Base-by-base conservation (phyloP, 2,113 vertebrate genomes). In the Mormyrus iriodes region DNA sequence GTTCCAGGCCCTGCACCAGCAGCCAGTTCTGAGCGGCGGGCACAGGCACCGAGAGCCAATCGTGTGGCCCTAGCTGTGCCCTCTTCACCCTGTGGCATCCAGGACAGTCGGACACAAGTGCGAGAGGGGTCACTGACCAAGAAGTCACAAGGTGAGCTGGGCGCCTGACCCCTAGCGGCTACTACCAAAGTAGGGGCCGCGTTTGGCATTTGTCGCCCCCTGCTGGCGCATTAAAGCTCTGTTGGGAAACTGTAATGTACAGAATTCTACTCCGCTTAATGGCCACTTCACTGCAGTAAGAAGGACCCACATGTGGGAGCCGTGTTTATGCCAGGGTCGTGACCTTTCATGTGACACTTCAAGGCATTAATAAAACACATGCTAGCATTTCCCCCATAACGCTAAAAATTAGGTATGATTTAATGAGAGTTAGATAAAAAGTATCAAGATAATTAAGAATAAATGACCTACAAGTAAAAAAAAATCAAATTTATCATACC, bases 21-120 rank as follows among this genome's bases (percentile, higher is more conserved):
- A 99, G 94, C 97, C 98, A 99, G 90, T 92, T 96, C 82, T 97
- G 97, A 89, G 97, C 96, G 89, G 94, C 93, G 65, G 97, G 96
- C 93, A 97, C 98, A 0, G 97, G 95, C 89, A 97, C 93, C 91
- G 98, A 99, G 79, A 98, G 95, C 98, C 98, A 99, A 93, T 99
- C 98, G 0, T 99, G 97, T 85, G 98, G 97, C 93, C 98, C 98
- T 93, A 99, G 97, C 94, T 93, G 97, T 93, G 98, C 98, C 94
- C 98, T 97, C 95, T 99, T 99, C 94, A 98, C 95, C 98, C 98
- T 99, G 96, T 31, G 85, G 0, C 91, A 92, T 76, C 88, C 88
- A 85, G 91, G 91, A 46, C 10, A 88, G 6, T 89, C 90, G 87
- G 82, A 92, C 46, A 88, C n/a, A 88, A 73, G 39, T 15, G 27